Evolutionary conservation across 2,113 vertebrate species (phyloP).

Genomic region (Telmatochromis brichardi): DNA sequence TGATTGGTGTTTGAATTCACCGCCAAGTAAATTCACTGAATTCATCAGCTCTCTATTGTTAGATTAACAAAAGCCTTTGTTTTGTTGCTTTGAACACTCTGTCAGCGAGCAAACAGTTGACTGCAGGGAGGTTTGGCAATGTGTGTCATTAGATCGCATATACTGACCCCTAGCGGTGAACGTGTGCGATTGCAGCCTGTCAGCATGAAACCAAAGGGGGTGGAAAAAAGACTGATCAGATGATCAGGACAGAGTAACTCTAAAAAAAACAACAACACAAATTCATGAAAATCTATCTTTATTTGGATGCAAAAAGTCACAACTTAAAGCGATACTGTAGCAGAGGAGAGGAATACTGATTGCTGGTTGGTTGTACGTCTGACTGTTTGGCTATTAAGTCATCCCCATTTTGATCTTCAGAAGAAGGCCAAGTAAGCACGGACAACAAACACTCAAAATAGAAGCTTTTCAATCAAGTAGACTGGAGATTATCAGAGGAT

Average conservation of each 20-base stretch:
- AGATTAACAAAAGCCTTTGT: slow-evolving; percentile 5
- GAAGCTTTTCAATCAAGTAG: slow-evolving; percentile 21
- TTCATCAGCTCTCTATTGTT: slow-evolving; percentile 4
- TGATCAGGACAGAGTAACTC: neutral
- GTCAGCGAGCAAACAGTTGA: neutral
- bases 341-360: slow-evolving; percentile 61
- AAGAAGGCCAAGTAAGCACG: slow-evolving; percentile 34
- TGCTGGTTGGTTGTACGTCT: slow-evolving; percentile 60
- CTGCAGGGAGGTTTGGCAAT: neutral
- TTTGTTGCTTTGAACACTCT: neutral
- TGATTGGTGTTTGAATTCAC: neutral
- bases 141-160: neutral
- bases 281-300: slow-evolving; percentile 71
- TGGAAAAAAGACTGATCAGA: neutral
- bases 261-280: neutral
- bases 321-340: slow-evolving; percentile 69
- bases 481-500: slow-evolving; percentile 45
- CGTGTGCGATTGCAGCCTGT: neutral
- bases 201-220: neutral
- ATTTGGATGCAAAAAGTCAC: slow-evolving; percentile 74
- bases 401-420: slow-evolving; percentile 26
- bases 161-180: slow-evolving; percentile 41
- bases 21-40: neutral
- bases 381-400: slow-evolving; percentile 23
- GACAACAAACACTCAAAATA: slow-evolving; percentile 41